Base-by-base conservation (phyloP, 2,888 invertebrate species). In the Lepidocyrtinus sp. region DNA sequence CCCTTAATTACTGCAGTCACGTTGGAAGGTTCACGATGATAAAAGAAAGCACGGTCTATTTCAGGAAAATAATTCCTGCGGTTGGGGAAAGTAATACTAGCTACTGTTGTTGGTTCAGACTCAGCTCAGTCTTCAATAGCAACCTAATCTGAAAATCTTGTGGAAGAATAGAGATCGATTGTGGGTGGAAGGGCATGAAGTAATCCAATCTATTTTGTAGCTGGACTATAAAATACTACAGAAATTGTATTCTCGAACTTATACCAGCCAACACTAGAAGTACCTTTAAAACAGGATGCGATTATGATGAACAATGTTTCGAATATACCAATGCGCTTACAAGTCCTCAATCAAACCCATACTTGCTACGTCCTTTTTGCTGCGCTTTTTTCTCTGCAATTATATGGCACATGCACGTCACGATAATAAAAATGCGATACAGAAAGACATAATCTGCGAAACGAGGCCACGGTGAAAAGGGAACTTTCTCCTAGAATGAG, bases 381-480 rank as follows among this genome's bases (percentile, higher is more conserved):
- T 17, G 15, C 22, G 2, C 21, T 63, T 15, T 22, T 3, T 25
- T 7, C 17, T 21, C 21, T 21, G 5, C 15, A 21, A 9, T 12
- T 63, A 63, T 22, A 22, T 19, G 21, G 21, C 21, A 21, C 61
- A 61, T 36, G 36, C 21, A 61, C 61, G 61, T 61, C 61, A n/a
- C 21, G 63, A 63, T 63, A 63, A 63, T 21, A 22, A 22, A 21
- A 63, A 63, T 63, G 63, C 22, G 21, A 61, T 21, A 59, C n/a
- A 59, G 61, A 21, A 21, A 61, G 5, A 61, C 17, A 61, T 61
- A 21, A 19, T 61, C 17, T 61, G n/a, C 17, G 64, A 22, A 22
- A 24, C 15, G 64, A 21, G 64, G 64, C 15, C 22, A 22, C 2
- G 9, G 24, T 22, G 22, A 21, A 24, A 3, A 63, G 1, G 22